Conservation (phyloP, 2,113 vertebrate species). For the Brachionichthys hirsutus region DNA sequence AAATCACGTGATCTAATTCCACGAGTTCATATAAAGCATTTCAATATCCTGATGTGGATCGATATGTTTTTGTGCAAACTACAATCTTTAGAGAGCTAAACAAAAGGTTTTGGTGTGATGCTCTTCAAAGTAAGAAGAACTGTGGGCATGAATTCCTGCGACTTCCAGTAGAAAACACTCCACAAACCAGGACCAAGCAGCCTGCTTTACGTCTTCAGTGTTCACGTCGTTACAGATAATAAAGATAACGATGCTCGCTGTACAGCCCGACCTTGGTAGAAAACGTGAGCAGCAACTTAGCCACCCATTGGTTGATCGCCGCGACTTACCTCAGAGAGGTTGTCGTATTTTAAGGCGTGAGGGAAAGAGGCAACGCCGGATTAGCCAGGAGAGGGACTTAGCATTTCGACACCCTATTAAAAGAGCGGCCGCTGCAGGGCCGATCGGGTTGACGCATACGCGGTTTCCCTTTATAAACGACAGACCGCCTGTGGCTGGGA, state of each 20-base stretch:
- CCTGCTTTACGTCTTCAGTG: no score
- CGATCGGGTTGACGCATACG: constrained; percentile 28
- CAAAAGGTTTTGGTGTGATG: neutral
- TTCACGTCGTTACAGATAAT: no score
- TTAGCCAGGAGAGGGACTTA: constrained; percentile 60
- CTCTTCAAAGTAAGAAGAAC: neutral
- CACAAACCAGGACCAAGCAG: no score
- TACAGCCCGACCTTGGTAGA: neutral
- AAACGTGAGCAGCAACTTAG: constrained; percentile 17
- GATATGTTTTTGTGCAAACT: no score
- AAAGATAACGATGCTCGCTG: neutral
- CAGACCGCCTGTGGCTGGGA: neutral
- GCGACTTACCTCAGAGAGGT: constrained; percentile 37
- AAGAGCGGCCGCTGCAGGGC: constrained; percentile 8
- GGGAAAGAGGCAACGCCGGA: constrained; percentile 60
- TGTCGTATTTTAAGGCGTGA: constrained; percentile 65
- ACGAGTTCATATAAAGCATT: no score
- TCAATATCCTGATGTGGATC: no score
- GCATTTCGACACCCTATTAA: constrained; percentile 51
- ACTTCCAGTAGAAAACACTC: no score
- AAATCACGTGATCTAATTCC: no score
- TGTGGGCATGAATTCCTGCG: no score
- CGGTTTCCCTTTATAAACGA: constrained; percentile 10
- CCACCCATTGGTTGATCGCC: constrained; percentile 20
- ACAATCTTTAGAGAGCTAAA: neutral